phyloP scores from a whole-genome alignment of 2,888 invertebrate genomes.

The Tetramorium bicarinatum region DNA sequence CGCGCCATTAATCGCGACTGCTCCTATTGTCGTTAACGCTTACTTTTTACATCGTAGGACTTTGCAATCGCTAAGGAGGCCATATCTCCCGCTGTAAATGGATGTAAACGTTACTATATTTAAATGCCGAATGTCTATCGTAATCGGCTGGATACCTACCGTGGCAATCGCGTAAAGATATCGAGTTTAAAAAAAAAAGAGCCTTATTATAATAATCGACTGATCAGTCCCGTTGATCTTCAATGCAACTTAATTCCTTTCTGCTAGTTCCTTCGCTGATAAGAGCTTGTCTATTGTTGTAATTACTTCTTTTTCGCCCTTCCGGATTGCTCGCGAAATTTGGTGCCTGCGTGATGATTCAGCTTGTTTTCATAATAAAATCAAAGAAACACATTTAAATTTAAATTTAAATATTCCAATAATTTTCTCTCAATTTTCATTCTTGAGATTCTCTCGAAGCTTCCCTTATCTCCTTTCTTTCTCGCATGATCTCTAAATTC shows the following conservation, averaged over 20 bases:
- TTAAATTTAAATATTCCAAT: background rate
- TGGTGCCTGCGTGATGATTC: background rate
- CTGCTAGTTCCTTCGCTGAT: background rate
- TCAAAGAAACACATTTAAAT: background rate
- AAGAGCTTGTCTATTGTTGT: background rate
- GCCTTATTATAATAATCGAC: background rate
- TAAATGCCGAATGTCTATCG: background rate
- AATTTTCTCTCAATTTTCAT: background rate
- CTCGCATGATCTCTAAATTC: no score
- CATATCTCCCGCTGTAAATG: slow-evolving; percentile 49
- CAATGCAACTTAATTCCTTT: background rate
- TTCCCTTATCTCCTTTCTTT: background rate
- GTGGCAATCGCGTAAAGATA: background rate
- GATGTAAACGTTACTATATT: slow-evolving; percentile 6
- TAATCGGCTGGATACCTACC: slow-evolving; percentile 5
- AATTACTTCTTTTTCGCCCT: background rate
- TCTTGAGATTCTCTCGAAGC: background rate
- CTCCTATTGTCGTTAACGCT: slow-evolving; percentile 57
- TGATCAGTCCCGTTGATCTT: background rate
- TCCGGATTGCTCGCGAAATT: background rate
- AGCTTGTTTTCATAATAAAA: background rate
- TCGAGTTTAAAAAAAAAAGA: slow-evolving; percentile 10
- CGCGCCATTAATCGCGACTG: slow-evolving; percentile 5
- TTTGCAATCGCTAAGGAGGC: slow-evolving; percentile 60
- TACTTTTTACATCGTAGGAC: slow-evolving; percentile 63